Evolutionary conservation across 2,888 invertebrate species (phyloP).

Genomic region (Eupeodes latifasciatus): DNA sequence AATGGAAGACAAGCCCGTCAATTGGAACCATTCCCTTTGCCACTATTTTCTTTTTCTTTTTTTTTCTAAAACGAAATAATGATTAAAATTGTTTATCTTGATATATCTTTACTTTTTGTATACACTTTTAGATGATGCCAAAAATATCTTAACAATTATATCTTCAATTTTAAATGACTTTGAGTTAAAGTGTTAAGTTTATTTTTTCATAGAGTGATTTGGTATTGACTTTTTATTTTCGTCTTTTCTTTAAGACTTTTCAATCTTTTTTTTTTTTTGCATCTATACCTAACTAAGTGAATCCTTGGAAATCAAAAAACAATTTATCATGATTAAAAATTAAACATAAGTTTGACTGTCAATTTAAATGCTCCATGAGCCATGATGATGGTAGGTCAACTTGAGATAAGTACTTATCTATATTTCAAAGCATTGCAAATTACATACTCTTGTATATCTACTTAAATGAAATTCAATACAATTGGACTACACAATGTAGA

Average conservation of each 20-base stretch:
- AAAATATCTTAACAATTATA: neutral
- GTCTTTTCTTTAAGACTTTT: neutral
- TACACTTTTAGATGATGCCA: neutral
- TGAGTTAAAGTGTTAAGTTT: neutral
- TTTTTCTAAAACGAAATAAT: neutral
- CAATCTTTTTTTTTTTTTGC: conserved; percentile 1
- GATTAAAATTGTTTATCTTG: neutral
- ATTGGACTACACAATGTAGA: neutral
- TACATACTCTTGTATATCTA: neutral
- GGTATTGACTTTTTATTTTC: too few relatives aligned
- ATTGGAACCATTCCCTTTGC: neutral
- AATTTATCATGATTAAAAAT: neutral
- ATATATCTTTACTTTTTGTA: neutral
- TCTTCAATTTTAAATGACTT: neutral
- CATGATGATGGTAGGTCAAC: neutral
- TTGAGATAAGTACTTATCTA: neutral
- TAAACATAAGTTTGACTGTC: neutral
- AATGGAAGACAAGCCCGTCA: conserved; percentile 1
- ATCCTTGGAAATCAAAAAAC: conserved; percentile 13
- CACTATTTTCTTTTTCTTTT: neutral
- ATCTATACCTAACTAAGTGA: neutral
- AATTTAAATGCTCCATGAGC: neutral
- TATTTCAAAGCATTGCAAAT: conserved; percentile 11
- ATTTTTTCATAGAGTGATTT: too few relatives aligned
- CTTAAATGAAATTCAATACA: conserved; percentile 34